Evolutionary conservation across 30 jellyfish, hydroid and myxozoan species (phyloP).

Genomic region (Pseudorhiza aurosa): DNA sequence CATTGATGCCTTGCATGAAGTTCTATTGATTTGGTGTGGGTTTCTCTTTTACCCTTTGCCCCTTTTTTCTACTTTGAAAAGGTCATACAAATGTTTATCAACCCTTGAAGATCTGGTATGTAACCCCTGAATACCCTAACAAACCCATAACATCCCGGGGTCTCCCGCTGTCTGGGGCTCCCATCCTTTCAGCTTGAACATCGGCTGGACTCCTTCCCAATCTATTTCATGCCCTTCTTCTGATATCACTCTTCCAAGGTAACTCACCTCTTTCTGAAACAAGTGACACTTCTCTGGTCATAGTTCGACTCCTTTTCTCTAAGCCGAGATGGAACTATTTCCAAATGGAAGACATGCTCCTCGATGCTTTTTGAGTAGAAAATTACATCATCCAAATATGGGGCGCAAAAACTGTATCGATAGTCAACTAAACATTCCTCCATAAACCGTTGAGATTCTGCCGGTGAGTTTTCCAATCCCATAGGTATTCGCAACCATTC

Average conservation of each 20-base stretch:
- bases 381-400: slow-evolving; percentile 53
- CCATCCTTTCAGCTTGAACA: neutral
- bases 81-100: slow-evolving; percentile 53
- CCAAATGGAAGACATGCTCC: slow-evolving; percentile 40
- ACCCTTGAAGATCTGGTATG: slow-evolving; percentile 34
- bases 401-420: slow-evolving; percentile 7
- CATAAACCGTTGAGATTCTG: slow-evolving; percentile 31
- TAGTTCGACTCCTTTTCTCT: slow-evolving; percentile 37
- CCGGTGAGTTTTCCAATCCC: slow-evolving; percentile 61
- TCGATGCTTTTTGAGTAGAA: slow-evolving; percentile 25
- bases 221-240: slow-evolving; percentile 18
- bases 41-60: neutral
- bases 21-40: too few species aligned
- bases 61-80: neutral
- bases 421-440: slow-evolving; percentile 24
- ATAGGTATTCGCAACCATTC: slow-evolving; percentile 73
- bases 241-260: slow-evolving; percentile 36
- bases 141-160: slow-evolving; percentile 42
- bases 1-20: neutral
- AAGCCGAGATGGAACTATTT: slow-evolving; percentile 15
- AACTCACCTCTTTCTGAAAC: slow-evolving; percentile 48
- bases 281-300: slow-evolving; percentile 37
- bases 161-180: slow-evolving; percentile 51
- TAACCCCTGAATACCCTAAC: slow-evolving; percentile 17
- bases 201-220: slow-evolving; percentile 8